Evolutionary conservation across 1,140 invertebrate genomes (phyloP), one percentile per base, ranked within the genome.

Genomic region (Cyrtorhinus lividipennis): DNA sequence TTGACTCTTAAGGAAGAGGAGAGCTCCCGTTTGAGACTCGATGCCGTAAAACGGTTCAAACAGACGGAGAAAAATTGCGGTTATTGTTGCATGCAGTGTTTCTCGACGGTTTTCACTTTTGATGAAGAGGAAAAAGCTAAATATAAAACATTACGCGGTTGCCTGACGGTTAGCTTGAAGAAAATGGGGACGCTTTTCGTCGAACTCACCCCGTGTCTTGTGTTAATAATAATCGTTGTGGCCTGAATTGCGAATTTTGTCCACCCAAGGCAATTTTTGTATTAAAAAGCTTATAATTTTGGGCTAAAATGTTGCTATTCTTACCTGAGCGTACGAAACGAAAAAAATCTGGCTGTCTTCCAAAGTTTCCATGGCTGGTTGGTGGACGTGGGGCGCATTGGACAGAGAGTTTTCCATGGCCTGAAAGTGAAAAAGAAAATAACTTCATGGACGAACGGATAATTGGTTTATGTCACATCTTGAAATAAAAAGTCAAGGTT

Each of bases 271-370:
- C n/a, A n/a, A n/a, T n/a, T n/a, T n/a, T n/a, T n/a, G n/a, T n/a
- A 38, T 38, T 38, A 8, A 38, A 38, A 38, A 38, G 15, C 5
- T 8, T 38, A 38, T 8, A 38, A 38, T 8, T 38, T 8, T 38
- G 30, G 15, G 5, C 5, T 8, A 38, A 8, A 38, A 38, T 15
- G 15, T 38, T 38, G 5, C 15, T 8, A 38, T 38, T 38, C 5
- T 38, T 72, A 75, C 75, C 70, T 77, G 77, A 2, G 72, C 70
- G 67, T 75, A 76, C 13, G 72, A 66, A 1, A 79, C 53, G 63
- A 74, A 77, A 68, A 77, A 78, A 25, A 78, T 65, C 5, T 70
- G 68, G 10, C 70, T 65, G 45, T 73, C 72, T 66, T 76, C 73
- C 61, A 70, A 73, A 45, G 67, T 67, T 59, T 78, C 75, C 62